Conservation (phyloP, 2,113 vertebrate species). For the Microtus ochrogaster region DNA sequence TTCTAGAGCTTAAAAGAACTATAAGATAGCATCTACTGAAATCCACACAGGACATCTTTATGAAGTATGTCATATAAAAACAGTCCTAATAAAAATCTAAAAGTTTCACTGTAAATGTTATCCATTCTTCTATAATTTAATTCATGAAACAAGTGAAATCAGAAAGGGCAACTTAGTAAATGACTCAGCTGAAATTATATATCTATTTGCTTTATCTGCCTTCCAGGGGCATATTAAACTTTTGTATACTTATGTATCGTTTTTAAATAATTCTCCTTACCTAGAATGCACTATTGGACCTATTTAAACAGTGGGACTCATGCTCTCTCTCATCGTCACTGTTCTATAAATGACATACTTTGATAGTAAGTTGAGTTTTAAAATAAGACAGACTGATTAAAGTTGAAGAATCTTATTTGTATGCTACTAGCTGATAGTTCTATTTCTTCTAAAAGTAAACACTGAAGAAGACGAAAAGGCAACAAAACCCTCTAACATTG, state of each 20-base stretch:
- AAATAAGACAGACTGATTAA: slow-evolving; percentile 26
- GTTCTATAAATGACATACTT: neutral
- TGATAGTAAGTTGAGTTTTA: slow-evolving; percentile 26
- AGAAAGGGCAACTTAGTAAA: slow-evolving; percentile 31
- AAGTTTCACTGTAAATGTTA: neutral
- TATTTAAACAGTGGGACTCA: slow-evolving; percentile 6
- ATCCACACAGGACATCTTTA: slow-evolving; percentile 40
- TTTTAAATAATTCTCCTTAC: neutral
- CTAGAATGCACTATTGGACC: neutral
- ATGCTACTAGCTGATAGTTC: neutral
- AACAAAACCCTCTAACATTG: slow-evolving; percentile 15
- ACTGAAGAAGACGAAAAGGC: neutral
- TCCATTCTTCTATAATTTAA: slow-evolving; percentile 33
- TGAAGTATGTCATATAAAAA: slow-evolving; percentile 33
- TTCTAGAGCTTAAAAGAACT: neutral
- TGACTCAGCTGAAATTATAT: neutral
- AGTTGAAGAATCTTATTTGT: slow-evolving; percentile 40
- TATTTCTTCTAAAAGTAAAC: slow-evolving; percentile 46
- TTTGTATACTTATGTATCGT: slow-evolving; percentile 13
- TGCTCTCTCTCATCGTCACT: neutral
- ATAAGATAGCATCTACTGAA: neutral
- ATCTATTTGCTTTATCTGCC: neutral
- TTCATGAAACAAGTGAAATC: slow-evolving; percentile 23
- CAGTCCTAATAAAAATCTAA: neutral
- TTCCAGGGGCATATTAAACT: slow-evolving; percentile 9